These are phyloP conservation scores for Azemiops feae DNA, from an alignment of 2,113 vertebrate genomes.

Conservation along the genomic window DNA sequence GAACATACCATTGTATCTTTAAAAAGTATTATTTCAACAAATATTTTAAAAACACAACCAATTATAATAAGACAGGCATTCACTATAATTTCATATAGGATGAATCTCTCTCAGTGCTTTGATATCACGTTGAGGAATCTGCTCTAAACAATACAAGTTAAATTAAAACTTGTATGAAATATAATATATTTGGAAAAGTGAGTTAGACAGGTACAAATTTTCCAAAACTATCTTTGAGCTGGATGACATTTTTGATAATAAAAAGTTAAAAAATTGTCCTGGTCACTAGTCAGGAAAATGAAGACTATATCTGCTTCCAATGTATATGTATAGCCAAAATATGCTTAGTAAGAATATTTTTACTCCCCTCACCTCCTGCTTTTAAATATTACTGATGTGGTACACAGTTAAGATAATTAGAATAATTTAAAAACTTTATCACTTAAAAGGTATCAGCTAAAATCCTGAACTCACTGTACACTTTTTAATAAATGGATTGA, in stretches of 20 bases:
- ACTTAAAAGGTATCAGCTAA: background rate
- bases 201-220: background rate
- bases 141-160: background rate
- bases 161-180: background rate
- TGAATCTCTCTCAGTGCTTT: background rate
- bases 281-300: background rate
- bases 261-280: background rate
- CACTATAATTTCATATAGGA: background rate
- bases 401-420: background rate
- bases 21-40: background rate
- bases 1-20: background rate
- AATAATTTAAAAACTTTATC: background rate
- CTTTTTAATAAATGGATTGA: background rate
- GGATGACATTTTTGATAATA: background rate
- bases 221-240: background rate
- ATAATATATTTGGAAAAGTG: background rate
- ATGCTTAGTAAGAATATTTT: background rate
- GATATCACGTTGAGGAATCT: background rate
- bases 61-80: background rate
- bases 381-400: background rate
- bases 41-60: too few species aligned
- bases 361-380: background rate
- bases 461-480: background rate
- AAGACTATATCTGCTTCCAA: background rate
- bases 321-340: background rate